Evolutionary conservation across 1,140 invertebrate species (phyloP), one percentile per base, ranked within the genome.

Genomic region (Philaenus spumarius): DNA sequence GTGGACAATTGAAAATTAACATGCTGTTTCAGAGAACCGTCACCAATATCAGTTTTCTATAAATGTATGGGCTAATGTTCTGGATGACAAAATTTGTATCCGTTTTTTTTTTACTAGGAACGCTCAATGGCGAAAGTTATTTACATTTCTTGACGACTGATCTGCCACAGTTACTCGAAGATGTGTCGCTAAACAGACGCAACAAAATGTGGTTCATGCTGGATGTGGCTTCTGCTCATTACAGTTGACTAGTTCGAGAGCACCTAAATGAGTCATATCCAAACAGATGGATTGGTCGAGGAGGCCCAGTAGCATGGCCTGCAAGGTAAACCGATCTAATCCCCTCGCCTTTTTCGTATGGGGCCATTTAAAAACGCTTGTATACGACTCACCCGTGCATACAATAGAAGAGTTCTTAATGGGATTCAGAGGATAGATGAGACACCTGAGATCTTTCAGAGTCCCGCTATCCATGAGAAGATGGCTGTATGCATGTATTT

Each of bases 351-450:
- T 43, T 43, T 43, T 43, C 40, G 3, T 43, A 43, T 43, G 40
- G 40, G 40, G 40, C n/a, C 40, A 43, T 43, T 39, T 43, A 20
- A 43, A 43, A 12, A 43, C 40, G 40, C 12, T 43, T 43, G 40
- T 20, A 15, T 43, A 43, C 12, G 40, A 43, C 40, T 43, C 40
- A 20, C 40, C 40, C 19, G 12, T 43, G 12, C 3, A 43, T 43
- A 43, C 40, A 2, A 43, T 4, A 43, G 40, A 43, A 43, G 40
- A 20, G 19, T 43, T 43, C n/a, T 43, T 43, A 43, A 43, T 43
- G 19, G 12, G 40, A 43, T 43, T 43, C 40, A 43, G 19, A 43
- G 12, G 40, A 43, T 43, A 43, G 3, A 20, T 43, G 40, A 43
- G 40, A 43, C 26, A 30, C 26, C 26, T 30, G 26, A 9, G 26